phyloP scores from a whole-genome alignment of 2,797 vertebrate genomes.

The Buphagus erythrorhynchus region DNA sequence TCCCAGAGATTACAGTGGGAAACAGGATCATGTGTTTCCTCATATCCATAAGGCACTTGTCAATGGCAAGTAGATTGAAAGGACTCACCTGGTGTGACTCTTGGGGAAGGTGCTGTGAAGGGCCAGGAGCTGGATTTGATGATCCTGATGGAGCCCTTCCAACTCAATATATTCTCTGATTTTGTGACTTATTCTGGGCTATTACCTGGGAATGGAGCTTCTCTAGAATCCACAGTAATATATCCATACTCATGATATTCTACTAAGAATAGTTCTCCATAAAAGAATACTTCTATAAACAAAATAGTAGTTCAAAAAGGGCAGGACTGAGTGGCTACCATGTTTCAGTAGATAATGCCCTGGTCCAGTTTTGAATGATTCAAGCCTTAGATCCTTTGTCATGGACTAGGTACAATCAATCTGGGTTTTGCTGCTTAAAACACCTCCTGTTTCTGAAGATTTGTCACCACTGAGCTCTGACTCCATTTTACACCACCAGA shows the following conservation, averaged over 20 bases:
- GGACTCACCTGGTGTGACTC: background rate
- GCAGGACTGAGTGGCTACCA: background rate
- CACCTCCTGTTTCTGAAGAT: background rate
- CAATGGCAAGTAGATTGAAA: background rate
- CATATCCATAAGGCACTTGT: accelerated
- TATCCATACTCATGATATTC: background rate
- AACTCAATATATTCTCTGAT: background rate
- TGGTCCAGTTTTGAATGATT: background rate
- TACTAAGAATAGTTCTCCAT: background rate
- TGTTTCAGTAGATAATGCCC: background rate
- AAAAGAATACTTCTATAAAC: background rate
- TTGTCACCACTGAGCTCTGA: background rate
- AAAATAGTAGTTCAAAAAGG: background rate
- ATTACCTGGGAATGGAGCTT: background rate
- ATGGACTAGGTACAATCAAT: background rate
- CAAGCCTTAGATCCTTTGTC: background rate
- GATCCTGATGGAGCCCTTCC: background rate
- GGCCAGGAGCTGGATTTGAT: background rate
- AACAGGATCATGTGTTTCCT: background rate
- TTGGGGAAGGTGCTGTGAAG: background rate
- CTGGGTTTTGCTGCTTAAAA: background rate
- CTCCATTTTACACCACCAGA: background rate
- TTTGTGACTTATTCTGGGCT: background rate
- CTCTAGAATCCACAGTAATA: background rate
- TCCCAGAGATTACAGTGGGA: background rate